phyloP scores from a whole-genome alignment of 1,140 invertebrate genomes.

The Lepidurus apus region DNA sequence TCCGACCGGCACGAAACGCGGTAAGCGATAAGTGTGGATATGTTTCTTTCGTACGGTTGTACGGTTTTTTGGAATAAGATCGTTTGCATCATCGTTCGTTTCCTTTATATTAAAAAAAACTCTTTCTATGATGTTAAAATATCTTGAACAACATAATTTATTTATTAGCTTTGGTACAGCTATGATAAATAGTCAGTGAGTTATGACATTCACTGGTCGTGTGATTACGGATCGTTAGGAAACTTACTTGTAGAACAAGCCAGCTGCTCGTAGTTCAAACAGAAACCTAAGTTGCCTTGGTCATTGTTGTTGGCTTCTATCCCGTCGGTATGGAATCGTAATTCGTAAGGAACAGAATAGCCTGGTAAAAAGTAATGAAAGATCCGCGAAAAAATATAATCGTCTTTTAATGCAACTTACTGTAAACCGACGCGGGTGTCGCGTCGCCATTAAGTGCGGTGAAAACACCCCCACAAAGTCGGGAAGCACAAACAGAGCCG shows the following conservation, averaged over 20 bases:
- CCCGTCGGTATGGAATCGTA: slow-evolving; percentile 30
- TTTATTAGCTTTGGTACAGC: neutral
- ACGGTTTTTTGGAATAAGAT: neutral
- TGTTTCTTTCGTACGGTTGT: neutral
- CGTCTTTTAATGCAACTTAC: slow-evolving; percentile 49
- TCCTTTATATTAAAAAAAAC: neutral
- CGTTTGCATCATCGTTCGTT: neutral
- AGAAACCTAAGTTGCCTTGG: slow-evolving; percentile 35
- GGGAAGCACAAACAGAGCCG: slow-evolving; percentile 54
- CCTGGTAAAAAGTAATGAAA: neutral
- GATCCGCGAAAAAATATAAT: neutral
- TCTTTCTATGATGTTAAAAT: neutral
- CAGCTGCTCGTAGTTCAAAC: slow-evolving; percentile 32
- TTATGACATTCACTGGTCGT: neutral
- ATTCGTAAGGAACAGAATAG: slow-evolving; percentile 28
- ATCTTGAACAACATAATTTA: neutral
- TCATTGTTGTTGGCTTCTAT: slow-evolving; percentile 27
- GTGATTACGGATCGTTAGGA: neutral
- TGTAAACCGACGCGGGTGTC: slow-evolving; percentile 55
- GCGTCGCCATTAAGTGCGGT: slow-evolving; percentile 54
- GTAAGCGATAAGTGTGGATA: slow-evolving; percentile 53
- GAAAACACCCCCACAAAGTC: slow-evolving; percentile 66
- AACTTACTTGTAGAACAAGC: slow-evolving; percentile 23
- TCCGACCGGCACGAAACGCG: slow-evolving; percentile 61
- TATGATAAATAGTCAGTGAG: neutral